These are phyloP conservation scores for Theretra japonica DNA, from an alignment of 2,888 invertebrate genomes.

Conservation along the genomic window DNA sequence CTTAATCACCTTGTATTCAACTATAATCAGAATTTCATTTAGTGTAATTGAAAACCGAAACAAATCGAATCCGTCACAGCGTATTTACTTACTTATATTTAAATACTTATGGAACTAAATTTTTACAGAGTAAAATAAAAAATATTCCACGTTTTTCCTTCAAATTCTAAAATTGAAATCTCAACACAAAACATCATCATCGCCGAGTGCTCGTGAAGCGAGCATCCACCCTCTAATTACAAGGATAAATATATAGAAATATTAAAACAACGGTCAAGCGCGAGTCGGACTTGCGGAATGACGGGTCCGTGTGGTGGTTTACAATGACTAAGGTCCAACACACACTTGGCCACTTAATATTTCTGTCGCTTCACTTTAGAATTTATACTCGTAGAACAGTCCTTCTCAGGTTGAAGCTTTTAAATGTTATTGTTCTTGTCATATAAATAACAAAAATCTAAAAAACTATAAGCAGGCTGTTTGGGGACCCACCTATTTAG, in stretches of 20 bases:
- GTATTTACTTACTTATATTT: background rate
- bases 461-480: too few species aligned
- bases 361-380: too few species aligned
- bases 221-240: conserved; percentile 15
- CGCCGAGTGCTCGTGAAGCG: background rate
- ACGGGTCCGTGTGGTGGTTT: background rate
- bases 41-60: background rate
- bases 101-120: background rate
- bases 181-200: background rate
- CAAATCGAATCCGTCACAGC: background rate
- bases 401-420: too few species aligned
- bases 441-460: too few species aligned
- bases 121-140: background rate
- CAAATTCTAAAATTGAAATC: background rate
- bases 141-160: background rate
- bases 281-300: background rate
- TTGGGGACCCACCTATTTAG: too few species aligned
- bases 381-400: too few species aligned
- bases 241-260: background rate
- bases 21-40: too few species aligned
- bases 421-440: too few species aligned
- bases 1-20: too few species aligned
- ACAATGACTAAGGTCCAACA: background rate
- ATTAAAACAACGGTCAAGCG: background rate
- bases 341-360: too few species aligned